These are phyloP conservation scores for Luidia sarsii DNA, from an alignment of 53 echinoderm and acorn worm species.

Conservation along the genomic window DNA sequence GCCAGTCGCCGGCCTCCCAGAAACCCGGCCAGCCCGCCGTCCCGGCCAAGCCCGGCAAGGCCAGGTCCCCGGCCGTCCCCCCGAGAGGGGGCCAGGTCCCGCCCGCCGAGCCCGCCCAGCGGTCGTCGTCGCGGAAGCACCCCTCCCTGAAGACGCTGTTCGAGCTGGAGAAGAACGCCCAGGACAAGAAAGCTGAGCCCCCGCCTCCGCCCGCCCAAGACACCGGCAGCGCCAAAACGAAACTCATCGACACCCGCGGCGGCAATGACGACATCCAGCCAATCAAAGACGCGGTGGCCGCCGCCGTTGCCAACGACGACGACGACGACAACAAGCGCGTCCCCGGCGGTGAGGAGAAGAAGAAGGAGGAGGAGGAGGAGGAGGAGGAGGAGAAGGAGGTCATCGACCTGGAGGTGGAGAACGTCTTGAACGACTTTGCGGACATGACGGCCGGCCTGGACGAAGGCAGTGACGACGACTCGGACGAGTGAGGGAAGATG, in stretches of 20 bases:
- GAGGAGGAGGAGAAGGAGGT: neutral
- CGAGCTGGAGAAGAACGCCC: neutral
- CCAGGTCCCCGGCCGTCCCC: too few species aligned
- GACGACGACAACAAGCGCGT: neutral
- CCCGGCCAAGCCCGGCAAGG: too few species aligned
- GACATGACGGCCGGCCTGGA: constrained; percentile 18
- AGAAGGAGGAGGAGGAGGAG: neutral
- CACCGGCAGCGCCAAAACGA: neutral
- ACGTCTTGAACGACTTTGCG: neutral
- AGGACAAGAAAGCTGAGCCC: neutral
- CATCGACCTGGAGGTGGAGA: constrained; percentile 10
- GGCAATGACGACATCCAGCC: neutral
- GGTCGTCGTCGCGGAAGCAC: too few species aligned
- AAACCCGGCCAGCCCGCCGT: too few species aligned
- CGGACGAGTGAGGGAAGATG: neutral
- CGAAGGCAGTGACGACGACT: neutral
- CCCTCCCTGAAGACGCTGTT: neutral
- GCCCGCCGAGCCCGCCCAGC: too few species aligned
- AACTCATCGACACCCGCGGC: neutral
- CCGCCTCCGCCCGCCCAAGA: neutral
- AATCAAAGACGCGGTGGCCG: neutral
- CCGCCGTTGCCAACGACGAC: neutral
- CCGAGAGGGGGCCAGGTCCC: too few species aligned
- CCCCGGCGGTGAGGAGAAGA: neutral
- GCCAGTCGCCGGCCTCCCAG: too few species aligned